Evolutionary conservation across 2,888 invertebrate genomes (phyloP).

Genomic region (Sesia bembeciformis): DNA sequence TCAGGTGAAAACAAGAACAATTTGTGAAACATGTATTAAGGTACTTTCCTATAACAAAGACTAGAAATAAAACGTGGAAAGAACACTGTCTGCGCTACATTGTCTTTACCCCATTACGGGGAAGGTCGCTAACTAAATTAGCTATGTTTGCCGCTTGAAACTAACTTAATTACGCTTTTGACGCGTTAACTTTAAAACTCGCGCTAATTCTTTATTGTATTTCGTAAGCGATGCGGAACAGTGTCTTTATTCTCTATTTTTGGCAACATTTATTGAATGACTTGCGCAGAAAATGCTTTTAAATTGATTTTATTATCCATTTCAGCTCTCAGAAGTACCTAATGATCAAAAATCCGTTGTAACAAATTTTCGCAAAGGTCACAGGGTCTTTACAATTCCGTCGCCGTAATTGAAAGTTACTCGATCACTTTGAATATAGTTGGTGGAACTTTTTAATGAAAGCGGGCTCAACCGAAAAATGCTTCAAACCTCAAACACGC

Average conservation of each 20-base stretch:
- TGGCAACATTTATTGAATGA: background rate
- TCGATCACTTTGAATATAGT: slow-evolving; percentile 55
- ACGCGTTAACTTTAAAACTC: slow-evolving; percentile 16
- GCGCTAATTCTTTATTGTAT: slow-evolving; percentile 12
- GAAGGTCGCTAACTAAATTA: slow-evolving; percentile 16
- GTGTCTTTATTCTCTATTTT: background rate
- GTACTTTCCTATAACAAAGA: slow-evolving; percentile 12
- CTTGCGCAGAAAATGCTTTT: background rate
- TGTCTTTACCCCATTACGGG: slow-evolving; percentile 11
- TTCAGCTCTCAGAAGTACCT: background rate
- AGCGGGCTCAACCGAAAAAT: slow-evolving; percentile 59
- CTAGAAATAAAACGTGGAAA: slow-evolving; percentile 2
- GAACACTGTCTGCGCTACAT: slow-evolving; percentile 2
- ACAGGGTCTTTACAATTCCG: slow-evolving; percentile 17
- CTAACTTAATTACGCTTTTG: slow-evolving; percentile 30
- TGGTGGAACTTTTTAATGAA: slow-evolving; percentile 60
- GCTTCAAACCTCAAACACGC: slow-evolving; percentile 65
- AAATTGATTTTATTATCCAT: background rate
- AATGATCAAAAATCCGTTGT: background rate
- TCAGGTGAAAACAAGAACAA: background rate
- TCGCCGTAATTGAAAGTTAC: slow-evolving; percentile 41
- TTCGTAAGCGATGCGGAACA: slow-evolving; percentile 1
- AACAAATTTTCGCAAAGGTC: background rate
- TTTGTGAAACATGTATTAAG: slow-evolving; percentile 11
- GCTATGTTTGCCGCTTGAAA: slow-evolving; percentile 18